Evolutionary conservation across 2,888 invertebrate species (phyloP).

Genomic region (Orchesella flavescens): DNA sequence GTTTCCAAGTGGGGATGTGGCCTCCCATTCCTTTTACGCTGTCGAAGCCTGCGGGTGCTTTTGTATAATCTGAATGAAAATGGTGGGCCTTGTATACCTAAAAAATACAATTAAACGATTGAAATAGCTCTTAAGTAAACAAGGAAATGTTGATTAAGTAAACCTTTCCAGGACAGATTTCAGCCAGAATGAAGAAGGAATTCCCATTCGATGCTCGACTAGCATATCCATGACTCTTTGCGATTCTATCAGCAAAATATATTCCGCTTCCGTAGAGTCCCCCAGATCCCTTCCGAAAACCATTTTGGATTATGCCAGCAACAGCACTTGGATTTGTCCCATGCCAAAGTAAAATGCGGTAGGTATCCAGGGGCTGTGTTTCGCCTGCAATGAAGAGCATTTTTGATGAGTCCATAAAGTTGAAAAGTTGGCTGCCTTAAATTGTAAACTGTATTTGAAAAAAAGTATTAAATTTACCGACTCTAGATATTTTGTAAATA

Average conservation of each 20-base stretch:
- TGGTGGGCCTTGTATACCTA: constrained; percentile 61
- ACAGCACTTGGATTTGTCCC: constrained; percentile 34
- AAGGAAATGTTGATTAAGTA: not conserved
- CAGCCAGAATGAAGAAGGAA: constrained; percentile 40
- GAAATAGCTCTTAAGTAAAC: not conserved
- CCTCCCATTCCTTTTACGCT: constrained; percentile 51
- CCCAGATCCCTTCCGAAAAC: constrained; percentile 36
- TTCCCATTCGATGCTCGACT: not conserved
- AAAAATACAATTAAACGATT: not conserved
- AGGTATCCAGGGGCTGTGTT: constrained; percentile 5
- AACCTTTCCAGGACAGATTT: constrained; percentile 43
- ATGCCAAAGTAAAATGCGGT: constrained; percentile 45
- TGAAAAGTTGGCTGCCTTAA: too few relatives aligned
- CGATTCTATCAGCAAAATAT: constrained; percentile 63
- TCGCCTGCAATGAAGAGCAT: not conserved
- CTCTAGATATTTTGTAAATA: constrained; percentile 19
- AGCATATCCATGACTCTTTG: constrained; percentile 45
- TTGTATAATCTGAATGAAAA: constrained; percentile 37
- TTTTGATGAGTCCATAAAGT: not conserved
- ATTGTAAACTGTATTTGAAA: not conserved
- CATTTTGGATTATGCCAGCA: constrained; percentile 40
- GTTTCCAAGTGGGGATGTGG: constrained; percentile 46
- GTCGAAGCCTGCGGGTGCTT: constrained; percentile 35
- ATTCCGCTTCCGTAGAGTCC: constrained; percentile 54
- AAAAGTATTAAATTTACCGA: not conserved